Conservation (phyloP, 2,113 vertebrate species). For the Chaetorhynchus papuensis region DNA sequence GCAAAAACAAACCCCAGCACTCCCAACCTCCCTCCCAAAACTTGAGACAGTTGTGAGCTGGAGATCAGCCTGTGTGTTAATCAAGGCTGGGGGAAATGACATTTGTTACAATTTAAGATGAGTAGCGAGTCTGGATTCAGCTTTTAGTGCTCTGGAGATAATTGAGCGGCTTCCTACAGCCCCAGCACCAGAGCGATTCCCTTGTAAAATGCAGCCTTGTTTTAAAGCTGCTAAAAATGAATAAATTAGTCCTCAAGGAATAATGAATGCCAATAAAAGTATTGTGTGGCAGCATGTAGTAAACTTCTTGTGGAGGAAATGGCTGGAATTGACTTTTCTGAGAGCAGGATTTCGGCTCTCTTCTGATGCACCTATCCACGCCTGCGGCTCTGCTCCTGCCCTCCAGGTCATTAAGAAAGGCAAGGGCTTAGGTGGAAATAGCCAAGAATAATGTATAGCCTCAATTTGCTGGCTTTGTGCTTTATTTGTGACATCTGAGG, state of each 20-base stretch:
- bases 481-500: neutral
- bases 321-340: neutral
- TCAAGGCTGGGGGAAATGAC: neutral
- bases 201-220: slow-evolving; percentile 28
- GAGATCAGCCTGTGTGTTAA: neutral
- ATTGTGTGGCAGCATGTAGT: neutral
- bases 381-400: neutral
- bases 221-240: slow-evolving; percentile 44
- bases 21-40: neutral
- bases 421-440: neutral
- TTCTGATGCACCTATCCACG: neutral
- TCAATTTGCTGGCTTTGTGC: neutral
- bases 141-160: slow-evolving; percentile 16
- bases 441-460: neutral
- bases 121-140: neutral
- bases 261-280: slow-evolving; percentile 40
- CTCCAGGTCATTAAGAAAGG: neutral
- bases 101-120: neutral
- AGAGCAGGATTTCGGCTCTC: neutral
- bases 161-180: neutral
- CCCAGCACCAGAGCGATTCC: neutral
- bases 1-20: neutral
- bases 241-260: slow-evolving; percentile 42
- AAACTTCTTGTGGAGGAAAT: neutral
- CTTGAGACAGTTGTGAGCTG: neutral